A percentile compares a stretch with the other conserved stretches of the same genome.
Evolutionary conservation across 2,113 vertebrate genomes (phyloP).

Genomic region (Ceyx melanurus): DNA sequence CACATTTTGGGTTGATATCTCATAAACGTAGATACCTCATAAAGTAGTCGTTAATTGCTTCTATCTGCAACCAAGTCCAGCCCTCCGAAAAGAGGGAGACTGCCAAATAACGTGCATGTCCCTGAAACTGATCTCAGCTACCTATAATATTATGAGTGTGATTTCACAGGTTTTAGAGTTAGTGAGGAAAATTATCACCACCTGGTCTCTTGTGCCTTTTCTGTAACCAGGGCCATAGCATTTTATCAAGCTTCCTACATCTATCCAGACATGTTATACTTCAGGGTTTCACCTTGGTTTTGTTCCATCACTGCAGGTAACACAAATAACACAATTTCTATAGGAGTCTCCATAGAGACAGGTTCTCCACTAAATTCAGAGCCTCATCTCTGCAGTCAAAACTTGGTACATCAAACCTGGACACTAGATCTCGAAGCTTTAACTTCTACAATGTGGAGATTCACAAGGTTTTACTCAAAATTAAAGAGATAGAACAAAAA

Average conservation of each 20-base stretch:
- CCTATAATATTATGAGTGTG: background rate
- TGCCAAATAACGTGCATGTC: background rate
- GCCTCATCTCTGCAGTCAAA: background rate
- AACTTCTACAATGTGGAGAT: background rate
- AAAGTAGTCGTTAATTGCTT: background rate
- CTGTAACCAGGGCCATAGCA: background rate
- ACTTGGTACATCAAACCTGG: background rate
- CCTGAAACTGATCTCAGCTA: background rate
- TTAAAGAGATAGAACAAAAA: background rate
- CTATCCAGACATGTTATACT: background rate
- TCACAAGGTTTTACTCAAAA: background rate
- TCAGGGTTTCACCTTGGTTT: background rate
- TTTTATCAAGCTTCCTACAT: background rate
- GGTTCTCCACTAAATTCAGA: background rate
- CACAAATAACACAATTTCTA: background rate
- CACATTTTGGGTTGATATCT: background rate
- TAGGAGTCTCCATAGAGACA: slow-evolving; percentile 8
- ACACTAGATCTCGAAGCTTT: background rate
- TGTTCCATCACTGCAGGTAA: background rate
- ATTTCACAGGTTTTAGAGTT: background rate
- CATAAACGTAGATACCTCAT: background rate
- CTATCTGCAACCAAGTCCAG: background rate
- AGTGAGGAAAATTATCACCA: background rate
- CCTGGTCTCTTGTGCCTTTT: background rate
- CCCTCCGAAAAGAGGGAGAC: background rate